Base-by-base conservation (phyloP, 1,140 invertebrate species). In the Fopius arisanus region DNA sequence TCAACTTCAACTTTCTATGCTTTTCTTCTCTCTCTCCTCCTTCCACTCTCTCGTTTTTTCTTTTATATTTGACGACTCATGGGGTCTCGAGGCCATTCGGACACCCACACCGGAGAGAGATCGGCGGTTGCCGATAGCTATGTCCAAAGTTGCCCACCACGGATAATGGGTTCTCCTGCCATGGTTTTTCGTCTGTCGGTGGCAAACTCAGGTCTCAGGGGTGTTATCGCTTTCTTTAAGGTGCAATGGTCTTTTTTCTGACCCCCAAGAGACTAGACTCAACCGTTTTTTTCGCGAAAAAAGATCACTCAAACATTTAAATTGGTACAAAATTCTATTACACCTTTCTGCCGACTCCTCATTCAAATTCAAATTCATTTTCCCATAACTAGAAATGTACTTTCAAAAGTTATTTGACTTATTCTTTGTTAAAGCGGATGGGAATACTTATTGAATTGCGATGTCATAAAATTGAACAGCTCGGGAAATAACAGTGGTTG, bases 71-170 rank as follows among this genome's bases (percentile, higher is more conserved):
- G 29, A 62, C 33, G 28, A 73, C 67, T 69, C 70, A 72, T 80
- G 78, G 75, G 78, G 77, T 78, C 78, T 80, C 77, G 73, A 76
- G 79, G 75, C 71, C 76, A 75, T 76, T 77, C 77, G 77, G 79
- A 83, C 81, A 82, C 81, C 81, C 82, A 82, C 82, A 79, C 79
- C 14, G 59, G 48, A 73, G 73, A 71, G 62, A 82, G 82, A 83
- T 83, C 75, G 80, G 75, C 75, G 76, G 54, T 78, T 63, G 59
- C 40, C 76, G 82, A 83, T 83, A 83, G 78, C 76, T 78, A 2
- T 54, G 26, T 26, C 40, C 23, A 33, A 9, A 62, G 71, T 67
- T 79, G 79, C 73, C 81, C 78, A 75, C 73, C 78, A 70, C 67
- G 80, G 78, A 83, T 83, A 83, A 83, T 83, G 78, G 80, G 77